Evolutionary conservation across 1,140 invertebrate species (phyloP).

Genomic region (Listronotus oregonensis): DNA sequence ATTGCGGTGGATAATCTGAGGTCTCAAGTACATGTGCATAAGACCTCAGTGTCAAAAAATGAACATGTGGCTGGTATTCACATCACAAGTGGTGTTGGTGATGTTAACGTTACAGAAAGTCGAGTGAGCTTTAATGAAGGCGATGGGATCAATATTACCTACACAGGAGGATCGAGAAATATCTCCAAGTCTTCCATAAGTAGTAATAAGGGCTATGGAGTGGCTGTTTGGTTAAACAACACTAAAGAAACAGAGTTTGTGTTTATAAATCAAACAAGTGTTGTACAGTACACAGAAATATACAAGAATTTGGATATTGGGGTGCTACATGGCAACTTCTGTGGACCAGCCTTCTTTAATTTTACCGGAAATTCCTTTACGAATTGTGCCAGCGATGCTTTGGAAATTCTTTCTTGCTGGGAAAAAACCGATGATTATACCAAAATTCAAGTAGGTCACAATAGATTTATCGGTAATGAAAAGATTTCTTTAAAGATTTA

Average conservation of each 20-base stretch:
- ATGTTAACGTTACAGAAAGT: conserved; percentile 90
- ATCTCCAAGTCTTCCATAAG: conserved; percentile 79
- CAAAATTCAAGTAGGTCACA: conserved; percentile 83
- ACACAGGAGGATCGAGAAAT: conserved; percentile 87
- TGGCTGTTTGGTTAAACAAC: conserved; percentile 88
- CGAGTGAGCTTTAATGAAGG: conserved; percentile 90
- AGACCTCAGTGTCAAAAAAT: conserved; percentile 83
- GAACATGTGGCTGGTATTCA: conserved; percentile 87
- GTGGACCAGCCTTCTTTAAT: conserved; percentile 77
- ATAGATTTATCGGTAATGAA: conserved; percentile 77
- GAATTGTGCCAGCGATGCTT: conserved; percentile 72
- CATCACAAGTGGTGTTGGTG: conserved; percentile 82
- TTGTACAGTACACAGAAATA: conserved; percentile 85
- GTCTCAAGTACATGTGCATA: conserved; percentile 79
- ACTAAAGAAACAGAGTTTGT: conserved; percentile 80
- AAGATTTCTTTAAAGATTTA: conserved; percentile 78
- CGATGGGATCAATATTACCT: conserved; percentile 89
- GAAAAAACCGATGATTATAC: conserved; percentile 60
- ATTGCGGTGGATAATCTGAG: conserved; percentile 83
- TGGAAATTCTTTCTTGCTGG: conserved; percentile 84
- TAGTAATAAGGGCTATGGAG: conserved; percentile 83
- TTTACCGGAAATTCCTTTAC: conserved; percentile 88
- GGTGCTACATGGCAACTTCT: conserved; percentile 80
- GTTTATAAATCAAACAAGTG: conserved; percentile 80
- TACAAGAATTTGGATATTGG: conserved; percentile 83